Evolutionary conservation across 1,140 invertebrate genomes (phyloP), one percentile per base, ranked within the genome.

Genomic region (Sweltsa coloradensis): DNA sequence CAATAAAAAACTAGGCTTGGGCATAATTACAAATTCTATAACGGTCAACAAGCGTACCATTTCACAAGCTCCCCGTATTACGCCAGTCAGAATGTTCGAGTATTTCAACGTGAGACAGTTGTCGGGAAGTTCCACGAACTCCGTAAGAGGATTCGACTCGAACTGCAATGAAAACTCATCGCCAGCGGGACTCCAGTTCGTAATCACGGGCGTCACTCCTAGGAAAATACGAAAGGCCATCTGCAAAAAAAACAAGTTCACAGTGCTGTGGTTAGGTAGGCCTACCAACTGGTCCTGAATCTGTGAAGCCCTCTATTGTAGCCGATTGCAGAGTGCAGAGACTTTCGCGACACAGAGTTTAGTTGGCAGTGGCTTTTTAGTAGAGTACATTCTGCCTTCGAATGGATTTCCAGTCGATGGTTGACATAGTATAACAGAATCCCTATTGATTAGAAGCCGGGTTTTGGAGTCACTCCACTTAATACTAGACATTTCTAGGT

Each of bases 51-150:
- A 3, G 82, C 75, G 68, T 49, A 97, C 91, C 92, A 98, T 98
- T 76, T 98, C 94, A 57, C 97, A 75, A 27, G 93, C 92, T 39
- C 95, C 96, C 56, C 91, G 70, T 41, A 97, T 80, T 19, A 90
- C 88, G 14, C 97, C 97, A 55, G 89, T 88, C 26, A 99, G 73
- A 39, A 99, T 75, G 63, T 94, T 94, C 52, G 90, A 96, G 64
- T 98, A 99, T 59, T 92, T 90, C 1, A 99, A 71, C 57, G 78
- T 78, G 29, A 73, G 67, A 59, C 79, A 84, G 39, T 88, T 72
- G 60, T 95, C 92, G 4, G 96, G 96, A 53, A 99, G 73, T 69
- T 99, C 96, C 3, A 97, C 94, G 76, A 97, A 97, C 65, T 99
- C 96, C n/a, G 88, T 92, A 13, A 99, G 64, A 0, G 96, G 95